Evolutionary conservation across 2,113 vertebrate species (phyloP).

Genomic region (Pitta sordida): DNA sequence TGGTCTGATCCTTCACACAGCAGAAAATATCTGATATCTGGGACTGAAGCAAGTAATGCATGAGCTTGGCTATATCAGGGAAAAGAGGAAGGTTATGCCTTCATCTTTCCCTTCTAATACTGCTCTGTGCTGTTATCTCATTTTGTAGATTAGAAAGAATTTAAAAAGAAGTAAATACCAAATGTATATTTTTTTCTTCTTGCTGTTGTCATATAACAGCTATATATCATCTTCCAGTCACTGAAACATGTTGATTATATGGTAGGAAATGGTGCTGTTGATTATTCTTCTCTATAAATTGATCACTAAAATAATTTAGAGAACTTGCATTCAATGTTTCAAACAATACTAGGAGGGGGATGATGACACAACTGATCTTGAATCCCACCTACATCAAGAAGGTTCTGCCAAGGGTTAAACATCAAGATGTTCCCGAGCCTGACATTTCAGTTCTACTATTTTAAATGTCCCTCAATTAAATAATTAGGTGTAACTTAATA

Average conservation of each 20-base stretch:
- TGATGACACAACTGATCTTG: background rate
- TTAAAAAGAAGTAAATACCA: constrained; percentile 16
- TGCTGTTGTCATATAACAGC: background rate
- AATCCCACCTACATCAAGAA: background rate
- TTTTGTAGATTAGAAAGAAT: background rate
- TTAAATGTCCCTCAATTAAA: constrained; percentile 27
- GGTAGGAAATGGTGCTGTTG: background rate
- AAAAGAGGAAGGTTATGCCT: background rate
- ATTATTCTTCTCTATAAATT: background rate
- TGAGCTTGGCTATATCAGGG: background rate
- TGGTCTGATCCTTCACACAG: background rate
- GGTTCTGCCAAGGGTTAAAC: background rate
- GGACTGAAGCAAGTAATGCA: background rate
- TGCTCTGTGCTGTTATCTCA: background rate
- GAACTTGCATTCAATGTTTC: background rate
- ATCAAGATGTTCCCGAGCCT: background rate
- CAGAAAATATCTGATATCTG: background rate
- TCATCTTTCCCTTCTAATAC: background rate
- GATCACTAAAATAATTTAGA: background rate
- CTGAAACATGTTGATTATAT: background rate
- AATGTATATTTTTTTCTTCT: background rate
- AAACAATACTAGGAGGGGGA: background rate
- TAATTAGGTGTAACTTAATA: constrained; percentile 79
- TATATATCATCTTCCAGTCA: background rate
- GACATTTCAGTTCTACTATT: background rate